phyloP scores from a whole-genome alignment of 2,797 vertebrate species.

The Artibeus jamaicensis region DNA sequence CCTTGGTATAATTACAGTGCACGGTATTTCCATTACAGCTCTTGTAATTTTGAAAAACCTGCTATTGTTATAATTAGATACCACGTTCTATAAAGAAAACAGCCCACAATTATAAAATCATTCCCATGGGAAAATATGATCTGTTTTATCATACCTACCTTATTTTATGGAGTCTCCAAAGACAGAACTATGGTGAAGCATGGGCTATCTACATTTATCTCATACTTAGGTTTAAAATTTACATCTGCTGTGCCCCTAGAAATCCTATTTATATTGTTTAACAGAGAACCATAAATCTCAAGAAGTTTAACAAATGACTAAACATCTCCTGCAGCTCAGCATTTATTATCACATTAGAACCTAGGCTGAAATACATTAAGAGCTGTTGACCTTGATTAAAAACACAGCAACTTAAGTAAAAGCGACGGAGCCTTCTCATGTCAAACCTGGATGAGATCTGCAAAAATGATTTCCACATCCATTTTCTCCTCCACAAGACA shows the following conservation, averaged over 20 bases:
- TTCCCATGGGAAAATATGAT: slow-evolving; percentile 38
- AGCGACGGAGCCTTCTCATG: not conserved
- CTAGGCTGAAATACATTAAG: not conserved
- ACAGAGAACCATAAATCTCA: not conserved
- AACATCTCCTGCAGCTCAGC: not conserved
- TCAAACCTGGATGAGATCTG: not conserved
- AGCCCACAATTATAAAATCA: slow-evolving; percentile 39
- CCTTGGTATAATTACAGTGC: not conserved
- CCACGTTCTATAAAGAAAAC: slow-evolving; percentile 10
- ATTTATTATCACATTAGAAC: not conserved
- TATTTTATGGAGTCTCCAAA: slow-evolving; percentile 17
- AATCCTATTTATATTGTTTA: not conserved
- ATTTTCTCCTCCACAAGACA: not conserved
- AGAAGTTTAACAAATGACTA: not conserved
- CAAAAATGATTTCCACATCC: not conserved
- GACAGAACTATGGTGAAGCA: not conserved
- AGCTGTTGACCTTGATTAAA: not conserved
- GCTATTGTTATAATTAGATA: slow-evolving; percentile 53
- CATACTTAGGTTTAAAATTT: not conserved
- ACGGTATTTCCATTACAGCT: not conserved
- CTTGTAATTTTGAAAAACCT: not conserved
- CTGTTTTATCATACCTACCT: not conserved
- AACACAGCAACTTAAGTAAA: not conserved
- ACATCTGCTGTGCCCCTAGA: not conserved
- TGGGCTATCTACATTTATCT: not conserved